Base-by-base conservation (phyloP, 2,113 vertebrate genomes). In the Aldabrachelys gigantea region DNA sequence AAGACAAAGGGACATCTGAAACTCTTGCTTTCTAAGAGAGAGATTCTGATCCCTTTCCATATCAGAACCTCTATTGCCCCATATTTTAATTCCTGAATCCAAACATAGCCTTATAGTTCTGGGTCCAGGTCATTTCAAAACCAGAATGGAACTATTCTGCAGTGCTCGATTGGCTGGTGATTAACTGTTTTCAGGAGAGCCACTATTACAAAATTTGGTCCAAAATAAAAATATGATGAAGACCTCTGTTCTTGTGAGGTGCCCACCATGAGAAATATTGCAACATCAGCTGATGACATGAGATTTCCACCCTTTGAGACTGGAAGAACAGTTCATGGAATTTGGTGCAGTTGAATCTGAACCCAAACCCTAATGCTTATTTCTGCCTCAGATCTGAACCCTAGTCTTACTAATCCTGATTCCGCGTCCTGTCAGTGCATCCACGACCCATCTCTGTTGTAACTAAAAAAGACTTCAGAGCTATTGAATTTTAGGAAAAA, bases 1-100 rank as follows among this genome's bases (percentile, higher is more conserved):
- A 87, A 59, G 65, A 59, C 31, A 88, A 19, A 14, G 47, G 82
- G 90, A 79, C 54, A 88, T 62, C 69, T 41, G 84, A 96, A 92
- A 25, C 10, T 62, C 89, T 49, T 41, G 8, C 7, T 88, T 94
- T 29, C n/a, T 89, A 44, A 79, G 57, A 49, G 29, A 82, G 17
- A n/a, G 38, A 69, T 12, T 89, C 85, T 90, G 75, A 52, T 0
- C 1, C 41, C 47, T 17, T 80, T 59, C 49, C 19, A 29, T 17
- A 12, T 21, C 10, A 69, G 31, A 22, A 72, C 3, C 16, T 35
- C 22, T 76, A 8, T 25, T 65, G 5, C 9, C 2, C 12, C 41
- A 80, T 12, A 86, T 50, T 88, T 95, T 41, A 78, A 93, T 85
- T 84, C 16, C 25, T 82, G 5, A 17, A 82, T 17, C 10, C 35